Conservation (phyloP, 1,140 invertebrate genomes). For the Nomia melanderi region DNA sequence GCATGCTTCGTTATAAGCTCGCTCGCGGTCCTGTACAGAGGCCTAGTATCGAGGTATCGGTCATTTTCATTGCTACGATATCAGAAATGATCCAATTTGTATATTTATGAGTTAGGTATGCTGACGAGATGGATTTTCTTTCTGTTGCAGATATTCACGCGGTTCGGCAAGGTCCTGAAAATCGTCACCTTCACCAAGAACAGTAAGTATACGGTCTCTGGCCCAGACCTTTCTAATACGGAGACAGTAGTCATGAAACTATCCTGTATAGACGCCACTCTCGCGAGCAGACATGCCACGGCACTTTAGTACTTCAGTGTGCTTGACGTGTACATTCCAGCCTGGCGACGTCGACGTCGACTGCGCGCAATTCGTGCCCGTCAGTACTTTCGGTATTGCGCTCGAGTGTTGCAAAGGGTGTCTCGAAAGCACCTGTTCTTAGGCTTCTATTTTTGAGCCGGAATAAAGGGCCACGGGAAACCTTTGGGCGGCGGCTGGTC, state of each 20-base stretch:
- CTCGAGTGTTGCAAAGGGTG: conserved; percentile 31
- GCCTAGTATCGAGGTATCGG: no score
- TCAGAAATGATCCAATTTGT: no score
- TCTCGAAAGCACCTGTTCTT: background rate
- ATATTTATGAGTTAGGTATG: no score
- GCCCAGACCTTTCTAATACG: background rate
- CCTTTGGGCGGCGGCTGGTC: background rate
- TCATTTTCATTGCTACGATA: no score
- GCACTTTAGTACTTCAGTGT: conserved; percentile 55
- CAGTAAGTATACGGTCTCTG: conserved; percentile 87
- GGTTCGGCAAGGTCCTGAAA: conserved; percentile 98
- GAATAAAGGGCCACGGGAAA: background rate
- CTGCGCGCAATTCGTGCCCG: conserved; percentile 43
- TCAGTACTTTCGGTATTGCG: conserved; percentile 56
- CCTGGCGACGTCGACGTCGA: conserved; percentile 14
- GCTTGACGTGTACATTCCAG: conserved; percentile 35
- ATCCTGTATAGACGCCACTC: conserved; percentile 41
- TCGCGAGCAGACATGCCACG: conserved; percentile 46
- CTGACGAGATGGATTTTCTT: conserved; percentile 34
- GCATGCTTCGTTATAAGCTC: background rate
- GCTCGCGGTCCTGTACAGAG: no score
- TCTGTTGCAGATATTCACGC: conserved; percentile 95
- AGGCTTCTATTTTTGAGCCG: background rate
- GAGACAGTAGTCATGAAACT: conserved; percentile 11
- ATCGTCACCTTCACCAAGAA: conserved; percentile 99